These are phyloP conservation scores for Lamprotornis superbus DNA, from an alignment of 2,113 vertebrate species.

Conservation along the genomic window DNA sequence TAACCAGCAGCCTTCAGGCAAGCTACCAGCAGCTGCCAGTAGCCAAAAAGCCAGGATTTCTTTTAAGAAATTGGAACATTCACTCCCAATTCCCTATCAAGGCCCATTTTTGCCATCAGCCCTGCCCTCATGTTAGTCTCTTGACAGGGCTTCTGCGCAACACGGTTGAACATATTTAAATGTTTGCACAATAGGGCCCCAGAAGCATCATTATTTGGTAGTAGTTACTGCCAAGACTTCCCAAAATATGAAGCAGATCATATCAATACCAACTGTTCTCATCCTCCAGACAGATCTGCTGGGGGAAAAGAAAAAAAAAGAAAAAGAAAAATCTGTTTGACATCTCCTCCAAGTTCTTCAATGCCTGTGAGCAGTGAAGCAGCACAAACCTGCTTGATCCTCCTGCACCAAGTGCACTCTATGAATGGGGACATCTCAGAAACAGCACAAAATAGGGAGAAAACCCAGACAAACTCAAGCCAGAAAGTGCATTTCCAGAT, in stretches of 20 bases:
- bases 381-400: not conserved
- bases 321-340: conserved; percentile 39
- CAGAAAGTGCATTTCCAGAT: conserved; percentile 41
- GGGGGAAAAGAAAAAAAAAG: not conserved
- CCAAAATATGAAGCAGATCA: conserved; percentile 48
- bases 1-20: not conserved
- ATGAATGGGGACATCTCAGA: not conserved
- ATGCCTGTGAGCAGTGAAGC: not conserved
- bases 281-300: conserved; percentile 35
- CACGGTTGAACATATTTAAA: not conserved
- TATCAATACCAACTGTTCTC: conserved; percentile 56
- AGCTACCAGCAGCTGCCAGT: not conserved
- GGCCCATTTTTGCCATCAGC: not conserved
- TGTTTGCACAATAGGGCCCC: conserved; percentile 37
- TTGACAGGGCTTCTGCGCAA: not conserved
- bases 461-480: not conserved
- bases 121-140: not conserved
- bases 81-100: not conserved
- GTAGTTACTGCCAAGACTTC: conserved; percentile 46
- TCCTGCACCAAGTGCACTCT: not conserved
- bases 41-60: not conserved
- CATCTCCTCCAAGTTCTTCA: conserved; percentile 19
- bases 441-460: not conserved
- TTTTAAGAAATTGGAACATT: not conserved
- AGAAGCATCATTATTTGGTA: conserved; percentile 36